Percentiles rank a stretch among this genome's conserved stretches.
These are phyloP conservation scores for Gymnarchus niloticus DNA, from an alignment of 2,113 vertebrate species.

Conservation along the genomic window DNA sequence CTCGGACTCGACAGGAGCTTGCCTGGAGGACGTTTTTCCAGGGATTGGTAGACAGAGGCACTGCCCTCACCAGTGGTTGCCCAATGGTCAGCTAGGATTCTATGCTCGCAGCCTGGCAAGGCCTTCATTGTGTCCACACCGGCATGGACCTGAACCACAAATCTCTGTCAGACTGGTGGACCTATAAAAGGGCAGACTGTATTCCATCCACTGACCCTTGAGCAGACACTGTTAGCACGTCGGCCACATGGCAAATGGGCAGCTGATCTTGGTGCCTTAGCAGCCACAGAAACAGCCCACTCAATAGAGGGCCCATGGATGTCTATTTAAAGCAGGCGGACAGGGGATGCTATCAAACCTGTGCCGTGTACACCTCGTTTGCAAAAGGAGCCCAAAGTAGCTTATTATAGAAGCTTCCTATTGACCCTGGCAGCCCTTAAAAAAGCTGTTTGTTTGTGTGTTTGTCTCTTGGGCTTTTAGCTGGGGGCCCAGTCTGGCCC, in stretches of 20 bases:
- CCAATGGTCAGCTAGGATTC: neutral
- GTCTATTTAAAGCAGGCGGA: conserved; percentile 8
- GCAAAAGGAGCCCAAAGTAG: neutral
- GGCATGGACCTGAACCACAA: neutral
- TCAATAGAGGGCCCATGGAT: neutral
- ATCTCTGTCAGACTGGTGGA: neutral
- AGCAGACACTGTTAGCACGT: neutral
- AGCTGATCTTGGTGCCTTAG: neutral
- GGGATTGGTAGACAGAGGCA: neutral
- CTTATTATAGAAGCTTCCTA: conserved; percentile 24
- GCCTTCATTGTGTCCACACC: neutral
- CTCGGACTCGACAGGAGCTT: neutral
- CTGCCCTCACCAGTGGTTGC: neutral
- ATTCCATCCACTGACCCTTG: neutral
- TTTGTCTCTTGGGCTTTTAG: conserved; percentile 21
- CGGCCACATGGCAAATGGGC: neutral
- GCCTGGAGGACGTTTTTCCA: too few species aligned
- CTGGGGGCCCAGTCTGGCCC: conserved; percentile 19
- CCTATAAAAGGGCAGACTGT: neutral
- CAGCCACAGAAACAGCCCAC: neutral
- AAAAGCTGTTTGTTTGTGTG: conserved; percentile 27
- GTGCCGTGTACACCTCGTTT: neutral
- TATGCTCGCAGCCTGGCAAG: neutral
- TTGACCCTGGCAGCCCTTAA: conserved; percentile 27
- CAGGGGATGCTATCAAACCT: neutral